phyloP scores from a whole-genome alignment of 2,888 invertebrate species.

The Notodonta ziczac region DNA sequence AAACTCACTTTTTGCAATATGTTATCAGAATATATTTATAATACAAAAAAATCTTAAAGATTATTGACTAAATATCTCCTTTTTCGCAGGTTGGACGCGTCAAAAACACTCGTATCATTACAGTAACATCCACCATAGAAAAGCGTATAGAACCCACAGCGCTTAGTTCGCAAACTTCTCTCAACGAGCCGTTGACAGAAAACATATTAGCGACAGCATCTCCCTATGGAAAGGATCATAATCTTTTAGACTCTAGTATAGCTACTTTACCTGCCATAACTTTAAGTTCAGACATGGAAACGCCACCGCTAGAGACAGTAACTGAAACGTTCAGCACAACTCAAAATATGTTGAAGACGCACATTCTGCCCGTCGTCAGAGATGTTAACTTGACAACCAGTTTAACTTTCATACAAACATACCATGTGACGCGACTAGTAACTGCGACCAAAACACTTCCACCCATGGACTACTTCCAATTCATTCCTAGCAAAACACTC shows the following conservation, averaged over 20 bases:
- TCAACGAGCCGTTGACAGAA: conserved; percentile 92
- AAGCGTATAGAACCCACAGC: conserved; percentile 88
- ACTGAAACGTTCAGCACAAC: conserved; percentile 97
- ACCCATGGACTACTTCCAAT: conserved; percentile 94
- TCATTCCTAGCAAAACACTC: conserved; percentile 92
- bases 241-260: conserved; percentile 89
- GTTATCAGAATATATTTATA: no score
- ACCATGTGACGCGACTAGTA: conserved; percentile 93
- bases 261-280: conserved; percentile 93
- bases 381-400: conserved; percentile 90
- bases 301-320: conserved; percentile 93
- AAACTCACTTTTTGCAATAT: no score
- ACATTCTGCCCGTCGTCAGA: conserved; percentile 92
- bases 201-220: conserved; percentile 93
- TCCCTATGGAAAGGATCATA: conserved; percentile 89
- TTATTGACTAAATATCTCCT: conserved; percentile 13
- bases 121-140: conserved; percentile 94
- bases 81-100: conserved; percentile 91
- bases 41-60: background rate
- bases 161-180: conserved; percentile 82
- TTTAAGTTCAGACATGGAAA: conserved; percentile 90
- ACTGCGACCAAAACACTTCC: conserved; percentile 96
- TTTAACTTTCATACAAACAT: conserved; percentile 94
- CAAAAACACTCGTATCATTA: conserved; percentile 94
- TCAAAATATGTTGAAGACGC: conserved; percentile 94